These are phyloP conservation scores for Ctenoplectra terminalis DNA, from an alignment of 1,140 invertebrate genomes.

Conservation along the genomic window DNA sequence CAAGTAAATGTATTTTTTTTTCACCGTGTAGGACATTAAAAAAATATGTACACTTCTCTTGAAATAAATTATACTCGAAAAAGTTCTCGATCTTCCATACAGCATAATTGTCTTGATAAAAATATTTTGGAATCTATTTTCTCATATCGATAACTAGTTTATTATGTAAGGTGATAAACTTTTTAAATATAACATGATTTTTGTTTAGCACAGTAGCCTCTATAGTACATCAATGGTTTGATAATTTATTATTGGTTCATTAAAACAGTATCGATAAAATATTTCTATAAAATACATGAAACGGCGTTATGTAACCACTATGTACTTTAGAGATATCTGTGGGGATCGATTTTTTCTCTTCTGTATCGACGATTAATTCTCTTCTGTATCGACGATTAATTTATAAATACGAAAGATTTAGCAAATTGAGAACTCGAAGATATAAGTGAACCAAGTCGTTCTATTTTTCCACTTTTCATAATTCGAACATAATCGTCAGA, in stretches of 20 bases:
- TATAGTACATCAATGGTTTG: neutral
- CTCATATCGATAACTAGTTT: slow-evolving; percentile 14
- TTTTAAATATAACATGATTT: slow-evolving; percentile 14
- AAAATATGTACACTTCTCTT: slow-evolving; percentile 50
- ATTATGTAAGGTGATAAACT: slow-evolving; percentile 19
- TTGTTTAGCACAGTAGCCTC: neutral
- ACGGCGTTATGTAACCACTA: slow-evolving; percentile 23
- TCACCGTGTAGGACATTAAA: slow-evolving; percentile 41
- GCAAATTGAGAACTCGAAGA: neutral
- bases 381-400: neutral
- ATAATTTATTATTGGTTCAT: slow-evolving; percentile 5
- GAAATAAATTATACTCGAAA: slow-evolving; percentile 46
- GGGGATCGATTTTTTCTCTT: neutral
- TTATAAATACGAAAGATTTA: slow-evolving; percentile 2
- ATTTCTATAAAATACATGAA: slow-evolving; percentile 21
- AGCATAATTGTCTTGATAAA: neutral
- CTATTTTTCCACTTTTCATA: neutral
- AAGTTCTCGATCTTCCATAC: slow-evolving; percentile 18
- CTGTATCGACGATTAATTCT: neutral
- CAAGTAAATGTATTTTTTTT: slow-evolving; percentile 43
- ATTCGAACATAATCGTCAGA: neutral
- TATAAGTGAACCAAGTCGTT: neutral
- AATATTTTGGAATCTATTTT: slow-evolving; percentile 8
- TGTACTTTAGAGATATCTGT: neutral
- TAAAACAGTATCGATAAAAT: neutral